Evolutionary conservation across 1,140 invertebrate genomes (phyloP).

Genomic region (Sycophila sp.): DNA sequence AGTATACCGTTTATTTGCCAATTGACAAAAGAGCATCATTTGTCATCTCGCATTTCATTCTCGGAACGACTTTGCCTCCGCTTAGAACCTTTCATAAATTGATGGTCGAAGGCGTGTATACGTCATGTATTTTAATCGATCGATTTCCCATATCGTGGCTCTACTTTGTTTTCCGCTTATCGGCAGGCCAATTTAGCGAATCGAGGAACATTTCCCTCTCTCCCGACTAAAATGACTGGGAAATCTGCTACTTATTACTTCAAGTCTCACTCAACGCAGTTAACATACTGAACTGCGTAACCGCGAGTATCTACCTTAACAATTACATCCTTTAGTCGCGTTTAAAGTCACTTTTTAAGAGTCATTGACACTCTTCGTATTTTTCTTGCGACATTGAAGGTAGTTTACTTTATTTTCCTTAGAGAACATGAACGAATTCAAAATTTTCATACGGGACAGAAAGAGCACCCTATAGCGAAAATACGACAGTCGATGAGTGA

Average conservation of each 20-base stretch:
- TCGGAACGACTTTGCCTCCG: constrained; percentile 8
- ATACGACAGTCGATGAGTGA: constrained; percentile 7
- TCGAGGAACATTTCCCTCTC: background rate
- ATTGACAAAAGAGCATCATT: background rate
- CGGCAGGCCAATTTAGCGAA: constrained; percentile 5
- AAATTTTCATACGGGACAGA: constrained; percentile 10
- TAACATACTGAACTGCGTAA: constrained; percentile 13
- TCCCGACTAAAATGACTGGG: constrained; percentile 16
- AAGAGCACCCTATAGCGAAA: background rate
- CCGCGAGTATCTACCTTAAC: background rate
- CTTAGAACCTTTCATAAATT: background rate
- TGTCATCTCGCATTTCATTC: background rate
- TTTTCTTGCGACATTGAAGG: background rate
- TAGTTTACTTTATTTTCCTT: constrained; percentile 4
- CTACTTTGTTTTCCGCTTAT: constrained; percentile 24
- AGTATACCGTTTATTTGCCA: background rate
- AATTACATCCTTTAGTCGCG: constrained; percentile 17
- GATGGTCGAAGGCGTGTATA: constrained; percentile 1
- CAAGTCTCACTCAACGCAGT: constrained; percentile 8
- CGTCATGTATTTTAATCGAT: constrained; percentile 6
- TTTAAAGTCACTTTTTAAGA: constrained; percentile 31
- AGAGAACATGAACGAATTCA: constrained; percentile 10
- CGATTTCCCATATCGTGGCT: background rate
- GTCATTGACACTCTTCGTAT: constrained; percentile 22
- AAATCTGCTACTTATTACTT: background rate